These are phyloP conservation scores for Tursiops truncatus DNA, from an alignment of 2,113 vertebrate species.

Conservation along the genomic window DNA sequence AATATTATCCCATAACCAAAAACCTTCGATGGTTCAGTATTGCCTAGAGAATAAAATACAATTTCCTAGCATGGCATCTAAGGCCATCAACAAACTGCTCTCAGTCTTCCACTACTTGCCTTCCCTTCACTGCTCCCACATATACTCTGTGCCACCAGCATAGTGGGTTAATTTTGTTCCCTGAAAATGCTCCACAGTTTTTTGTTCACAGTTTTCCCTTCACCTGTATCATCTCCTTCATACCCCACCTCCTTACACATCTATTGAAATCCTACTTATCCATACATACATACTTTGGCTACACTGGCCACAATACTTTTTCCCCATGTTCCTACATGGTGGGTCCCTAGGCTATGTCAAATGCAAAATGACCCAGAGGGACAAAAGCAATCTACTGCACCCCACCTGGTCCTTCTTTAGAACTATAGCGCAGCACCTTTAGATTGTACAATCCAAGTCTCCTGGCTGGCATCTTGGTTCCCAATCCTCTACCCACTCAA, in stretches of 20 bases:
- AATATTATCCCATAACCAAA: background rate
- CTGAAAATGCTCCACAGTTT: background rate
- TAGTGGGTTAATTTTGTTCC: background rate
- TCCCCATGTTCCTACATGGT: background rate
- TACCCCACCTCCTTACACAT: background rate
- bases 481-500: background rate
- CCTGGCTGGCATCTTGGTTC: background rate
- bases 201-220: background rate
- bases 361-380: background rate
- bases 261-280: background rate
- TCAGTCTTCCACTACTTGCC: background rate
- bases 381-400: background rate
- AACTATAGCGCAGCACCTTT: background rate
- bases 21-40: background rate
- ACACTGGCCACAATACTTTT: background rate
- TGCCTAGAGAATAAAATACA: background rate
- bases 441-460: background rate
- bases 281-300: background rate
- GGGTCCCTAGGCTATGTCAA: background rate
- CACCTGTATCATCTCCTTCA: background rate
- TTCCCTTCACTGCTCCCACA: background rate
- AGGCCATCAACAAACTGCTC: background rate
- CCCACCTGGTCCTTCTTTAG: background rate
- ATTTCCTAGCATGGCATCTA: background rate
- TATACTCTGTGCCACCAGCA: background rate